phyloP scores from a whole-genome alignment of 2,113 vertebrate species.

The Nothocercus nigrocapillus region DNA sequence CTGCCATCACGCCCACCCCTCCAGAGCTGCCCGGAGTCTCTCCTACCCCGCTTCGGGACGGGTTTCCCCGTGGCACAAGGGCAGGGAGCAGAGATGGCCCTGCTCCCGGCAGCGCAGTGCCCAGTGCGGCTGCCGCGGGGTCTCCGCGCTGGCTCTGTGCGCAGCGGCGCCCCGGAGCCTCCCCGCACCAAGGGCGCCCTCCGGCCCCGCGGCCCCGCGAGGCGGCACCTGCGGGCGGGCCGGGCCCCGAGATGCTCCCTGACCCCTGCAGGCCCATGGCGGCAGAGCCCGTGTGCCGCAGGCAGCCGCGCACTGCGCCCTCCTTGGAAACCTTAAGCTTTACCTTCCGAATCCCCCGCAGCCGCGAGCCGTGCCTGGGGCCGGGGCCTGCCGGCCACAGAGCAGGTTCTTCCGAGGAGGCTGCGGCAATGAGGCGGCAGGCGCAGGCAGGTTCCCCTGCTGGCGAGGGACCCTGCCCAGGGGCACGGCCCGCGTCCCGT shows the following conservation, averaged over 20 bases:
- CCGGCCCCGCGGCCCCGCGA: background rate
- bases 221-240: background rate
- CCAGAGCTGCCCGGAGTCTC: fast-evolving
- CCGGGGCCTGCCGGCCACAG: fast-evolving
- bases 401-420: background rate
- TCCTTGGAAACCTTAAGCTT: background rate
- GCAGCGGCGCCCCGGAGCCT: background rate
- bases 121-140: background rate
- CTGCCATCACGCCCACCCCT: background rate
- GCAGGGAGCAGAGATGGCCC: background rate
- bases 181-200: fast-evolving
- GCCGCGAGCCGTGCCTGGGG: background rate
- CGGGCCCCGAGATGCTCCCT: background rate
- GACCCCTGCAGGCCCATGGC: fast-evolving
- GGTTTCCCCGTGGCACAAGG: background rate
- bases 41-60: background rate
- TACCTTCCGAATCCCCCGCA: background rate
- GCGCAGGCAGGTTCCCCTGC: background rate
- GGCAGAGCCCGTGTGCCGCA: background rate
- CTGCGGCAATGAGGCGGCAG: fast-evolving
- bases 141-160: background rate
- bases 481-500: background rate
- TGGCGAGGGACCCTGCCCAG: background rate
- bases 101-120: background rate
- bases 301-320: background rate